phyloP scores from a whole-genome alignment of 2,113 vertebrate genomes.

The Parotia lawesii region DNA sequence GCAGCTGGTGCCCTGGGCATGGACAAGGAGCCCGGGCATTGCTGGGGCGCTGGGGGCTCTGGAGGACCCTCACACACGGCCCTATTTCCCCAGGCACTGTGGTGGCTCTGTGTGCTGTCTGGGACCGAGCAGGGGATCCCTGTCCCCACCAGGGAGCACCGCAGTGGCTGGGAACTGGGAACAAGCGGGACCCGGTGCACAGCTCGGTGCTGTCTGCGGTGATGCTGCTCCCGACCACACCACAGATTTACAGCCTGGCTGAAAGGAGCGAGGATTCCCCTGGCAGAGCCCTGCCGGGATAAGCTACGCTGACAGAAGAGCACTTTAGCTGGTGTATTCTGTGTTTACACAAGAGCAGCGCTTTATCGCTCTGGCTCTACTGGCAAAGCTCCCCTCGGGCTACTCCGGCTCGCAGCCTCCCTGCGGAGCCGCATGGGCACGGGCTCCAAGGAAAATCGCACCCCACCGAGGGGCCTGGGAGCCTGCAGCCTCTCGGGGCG shows the following conservation, averaged over 20 bases:
- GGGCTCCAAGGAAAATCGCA: background rate
- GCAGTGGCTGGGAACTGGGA: background rate
- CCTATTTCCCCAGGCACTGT: rapidly evolving
- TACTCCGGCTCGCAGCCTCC: background rate
- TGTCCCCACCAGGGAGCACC: background rate
- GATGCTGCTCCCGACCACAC: background rate
- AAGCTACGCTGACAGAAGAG: slow-evolving; percentile 51
- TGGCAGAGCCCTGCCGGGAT: background rate
- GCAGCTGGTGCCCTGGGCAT: background rate
- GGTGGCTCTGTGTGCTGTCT: background rate
- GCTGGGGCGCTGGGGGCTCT: background rate
- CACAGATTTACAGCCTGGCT: background rate
- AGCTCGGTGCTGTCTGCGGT: background rate
- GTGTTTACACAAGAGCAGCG: slow-evolving; percentile 34
- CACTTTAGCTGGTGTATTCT: background rate
- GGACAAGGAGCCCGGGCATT: background rate
- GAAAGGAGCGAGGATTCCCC: background rate
- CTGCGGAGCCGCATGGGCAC: background rate
- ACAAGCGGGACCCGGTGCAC: background rate
- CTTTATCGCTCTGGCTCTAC: background rate
- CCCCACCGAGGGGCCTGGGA: background rate
- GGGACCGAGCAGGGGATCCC: background rate
- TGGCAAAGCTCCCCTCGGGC: slow-evolving; percentile 11
- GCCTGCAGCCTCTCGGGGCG: rapidly evolving
- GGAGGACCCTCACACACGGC: background rate